Percentiles rank a stretch among this genome's conserved stretches.
phyloP scores from a whole-genome alignment of 2,888 invertebrate species.

The Charanyca ferruginea region DNA sequence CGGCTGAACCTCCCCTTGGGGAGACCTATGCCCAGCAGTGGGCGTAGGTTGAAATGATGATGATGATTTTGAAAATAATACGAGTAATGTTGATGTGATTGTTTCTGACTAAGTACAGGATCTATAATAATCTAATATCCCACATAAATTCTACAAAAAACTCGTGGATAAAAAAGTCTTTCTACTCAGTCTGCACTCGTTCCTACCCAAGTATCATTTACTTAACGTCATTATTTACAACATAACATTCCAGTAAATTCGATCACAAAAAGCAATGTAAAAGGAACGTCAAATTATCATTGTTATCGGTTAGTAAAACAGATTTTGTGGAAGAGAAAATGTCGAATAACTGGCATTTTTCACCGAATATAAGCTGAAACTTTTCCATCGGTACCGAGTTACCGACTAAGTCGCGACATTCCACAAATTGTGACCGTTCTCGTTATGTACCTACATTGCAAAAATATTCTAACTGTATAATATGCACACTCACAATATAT shows the following conservation, averaged over 20 bases:
- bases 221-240: neutral
- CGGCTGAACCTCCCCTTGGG: too few relatives aligned
- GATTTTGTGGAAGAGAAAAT: conserved; percentile 36
- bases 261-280: conserved; percentile 26
- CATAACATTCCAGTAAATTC: conserved; percentile 15
- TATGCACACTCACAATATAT: too few relatives aligned
- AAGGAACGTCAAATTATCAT: conserved; percentile 41
- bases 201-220: neutral
- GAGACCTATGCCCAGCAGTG: too few relatives aligned
- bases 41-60: too few relatives aligned
- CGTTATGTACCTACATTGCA: conserved; percentile 52
- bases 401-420: conserved; percentile 57
- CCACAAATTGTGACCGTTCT: conserved; percentile 55
- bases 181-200: neutral
- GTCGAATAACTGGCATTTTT: conserved; percentile 59
- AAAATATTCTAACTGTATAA: conserved; percentile 55
- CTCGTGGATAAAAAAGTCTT: neutral
- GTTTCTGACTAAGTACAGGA: neutral
- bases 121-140: too few relatives aligned
- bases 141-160: neutral
- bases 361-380: conserved; percentile 52
- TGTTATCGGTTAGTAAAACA: conserved; percentile 49
- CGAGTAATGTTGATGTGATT: neutral
- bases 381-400: conserved; percentile 56
- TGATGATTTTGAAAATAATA: too few relatives aligned